phyloP scores from a whole-genome alignment of 2,113 vertebrate genomes.

The Zingel zingel region DNA sequence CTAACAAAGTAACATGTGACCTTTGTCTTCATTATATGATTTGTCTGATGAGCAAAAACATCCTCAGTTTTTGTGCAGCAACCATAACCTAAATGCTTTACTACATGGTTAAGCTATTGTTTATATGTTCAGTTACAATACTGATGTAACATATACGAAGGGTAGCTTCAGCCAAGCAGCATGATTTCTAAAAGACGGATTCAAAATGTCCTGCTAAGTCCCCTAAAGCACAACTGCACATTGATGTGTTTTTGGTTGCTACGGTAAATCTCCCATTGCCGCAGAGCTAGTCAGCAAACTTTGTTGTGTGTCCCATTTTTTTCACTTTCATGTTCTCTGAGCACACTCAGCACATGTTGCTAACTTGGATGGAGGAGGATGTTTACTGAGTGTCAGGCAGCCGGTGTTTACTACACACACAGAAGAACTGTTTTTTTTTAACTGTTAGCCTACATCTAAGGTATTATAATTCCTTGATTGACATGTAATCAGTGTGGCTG shows the following conservation, averaged over 20 bases:
- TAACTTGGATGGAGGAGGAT: slow-evolving; percentile 27
- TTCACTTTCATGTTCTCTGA: slow-evolving; percentile 22
- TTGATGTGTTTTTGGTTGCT: slow-evolving; percentile 49
- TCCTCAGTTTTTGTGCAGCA: not conserved
- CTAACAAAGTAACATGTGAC: not conserved
- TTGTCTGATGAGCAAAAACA: not conserved
- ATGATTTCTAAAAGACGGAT: slow-evolving; percentile 11
- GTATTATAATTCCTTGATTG: not conserved
- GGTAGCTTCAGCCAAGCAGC: slow-evolving; percentile 9
- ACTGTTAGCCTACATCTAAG: not conserved
- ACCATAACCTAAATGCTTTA: not conserved
- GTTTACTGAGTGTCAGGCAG: slow-evolving; percentile 33
- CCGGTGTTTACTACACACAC: slow-evolving; percentile 13
- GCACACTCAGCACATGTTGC: not conserved
- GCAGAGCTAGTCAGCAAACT: slow-evolving; percentile 40
- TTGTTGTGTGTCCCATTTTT: not conserved
- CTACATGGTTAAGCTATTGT: not conserved
- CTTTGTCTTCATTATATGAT: not conserved
- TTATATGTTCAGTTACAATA: not conserved
- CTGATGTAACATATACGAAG: not conserved
- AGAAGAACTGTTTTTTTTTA: not conserved
- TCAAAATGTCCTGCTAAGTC: slow-evolving; percentile 26
- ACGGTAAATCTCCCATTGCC: slow-evolving; percentile 44
- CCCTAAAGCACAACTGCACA: slow-evolving; percentile 22
- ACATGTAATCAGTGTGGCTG: not conserved